Evolutionary conservation across 1,140 invertebrate genomes (phyloP).

Genomic region (Limonius californicus): DNA sequence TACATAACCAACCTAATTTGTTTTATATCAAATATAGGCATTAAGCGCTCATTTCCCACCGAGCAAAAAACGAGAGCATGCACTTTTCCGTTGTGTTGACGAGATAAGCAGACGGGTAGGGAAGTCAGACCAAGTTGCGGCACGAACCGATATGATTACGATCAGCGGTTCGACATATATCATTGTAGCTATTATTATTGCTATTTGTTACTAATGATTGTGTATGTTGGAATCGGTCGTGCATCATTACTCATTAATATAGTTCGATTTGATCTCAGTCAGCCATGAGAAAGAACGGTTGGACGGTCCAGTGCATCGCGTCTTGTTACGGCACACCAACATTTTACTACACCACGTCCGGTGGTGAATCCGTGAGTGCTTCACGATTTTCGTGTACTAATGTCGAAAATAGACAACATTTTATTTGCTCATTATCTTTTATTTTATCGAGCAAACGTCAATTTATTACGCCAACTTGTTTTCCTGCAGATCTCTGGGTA

Average conservation of each 20-base stretch:
- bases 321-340: conserved; percentile 13
- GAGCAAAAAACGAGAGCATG: background rate
- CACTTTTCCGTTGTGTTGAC: conserved; percentile 6
- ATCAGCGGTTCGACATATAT: conserved; percentile 44
- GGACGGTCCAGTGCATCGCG: conserved; percentile 14
- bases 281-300: conserved; percentile 40
- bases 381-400: too few relatives aligned
- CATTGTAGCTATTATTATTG: conserved; percentile 47
- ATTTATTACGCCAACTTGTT: too few relatives aligned
- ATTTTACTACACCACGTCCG: background rate
- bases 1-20: background rate
- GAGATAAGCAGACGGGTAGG: background rate
- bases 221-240: conserved; percentile 47
- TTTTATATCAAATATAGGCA: background rate
- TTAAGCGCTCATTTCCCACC: conserved; percentile 5
- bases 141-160: conserved; percentile 36
- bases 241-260: conserved; percentile 48
- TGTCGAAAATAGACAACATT: too few relatives aligned
- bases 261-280: conserved; percentile 44
- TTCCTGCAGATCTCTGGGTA: too few relatives aligned
- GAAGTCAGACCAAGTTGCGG: conserved; percentile 9
- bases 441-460: too few relatives aligned
- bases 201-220: conserved; percentile 49
- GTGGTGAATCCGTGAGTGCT: background rate
- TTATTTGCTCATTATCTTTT: too few relatives aligned